phyloP scores from a whole-genome alignment of 1,140 invertebrate genomes.

The Pemphigus obesinymphae region DNA sequence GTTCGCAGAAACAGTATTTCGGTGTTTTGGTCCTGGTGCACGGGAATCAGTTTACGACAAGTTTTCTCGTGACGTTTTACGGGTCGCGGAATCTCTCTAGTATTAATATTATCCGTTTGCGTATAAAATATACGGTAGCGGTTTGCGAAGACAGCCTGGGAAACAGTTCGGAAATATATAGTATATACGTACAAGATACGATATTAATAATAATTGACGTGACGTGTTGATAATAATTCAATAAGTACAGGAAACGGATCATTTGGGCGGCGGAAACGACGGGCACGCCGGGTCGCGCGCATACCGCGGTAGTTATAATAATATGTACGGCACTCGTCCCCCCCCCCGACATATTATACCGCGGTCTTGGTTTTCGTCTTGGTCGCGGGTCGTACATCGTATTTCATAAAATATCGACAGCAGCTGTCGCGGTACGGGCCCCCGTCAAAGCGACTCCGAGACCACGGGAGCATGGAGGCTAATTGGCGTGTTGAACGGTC shows the following conservation, averaged over 20 bases:
- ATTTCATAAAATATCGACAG: neutral
- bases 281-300: neutral
- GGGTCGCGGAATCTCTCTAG: neutral
- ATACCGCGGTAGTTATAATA: neutral
- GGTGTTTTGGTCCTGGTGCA: too few species aligned
- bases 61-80: neutral
- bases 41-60: too few species aligned
- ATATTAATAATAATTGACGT: constrained; percentile 26
- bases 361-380: neutral
- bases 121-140: too few species aligned
- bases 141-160: neutral
- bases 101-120: neutral
- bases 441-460: neutral
- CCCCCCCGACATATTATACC: neutral
- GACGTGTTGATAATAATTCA: constrained; percentile 36
- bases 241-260: constrained; percentile 35
- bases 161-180: neutral
- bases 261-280: constrained; percentile 13
- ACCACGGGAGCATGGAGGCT: constrained; percentile 23
- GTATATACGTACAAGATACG: neutral
- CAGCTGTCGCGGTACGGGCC: constrained; percentile 1
- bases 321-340: neutral
- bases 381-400: neutral
- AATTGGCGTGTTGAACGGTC: constrained; percentile 21
- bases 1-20: too few species aligned